phyloP scores from a whole-genome alignment of 1,140 invertebrate species.

The Zaprionus africanus region DNA sequence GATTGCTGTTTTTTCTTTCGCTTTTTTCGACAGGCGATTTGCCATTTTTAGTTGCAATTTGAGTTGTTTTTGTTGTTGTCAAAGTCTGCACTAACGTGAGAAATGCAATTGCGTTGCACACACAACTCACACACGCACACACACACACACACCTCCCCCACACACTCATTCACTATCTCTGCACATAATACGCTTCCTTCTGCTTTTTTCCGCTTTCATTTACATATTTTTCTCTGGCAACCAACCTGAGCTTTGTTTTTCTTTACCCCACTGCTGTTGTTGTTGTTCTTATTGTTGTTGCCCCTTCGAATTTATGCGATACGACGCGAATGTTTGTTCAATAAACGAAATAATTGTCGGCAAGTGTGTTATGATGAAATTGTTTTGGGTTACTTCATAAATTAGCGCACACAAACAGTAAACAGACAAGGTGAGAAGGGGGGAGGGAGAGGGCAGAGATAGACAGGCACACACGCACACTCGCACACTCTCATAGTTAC shows the following conservation, averaged over 20 bases:
- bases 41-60: slow-evolving; percentile 49
- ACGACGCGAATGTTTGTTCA: slow-evolving; percentile 79
- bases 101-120: slow-evolving; percentile 72
- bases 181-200: slow-evolving; percentile 47
- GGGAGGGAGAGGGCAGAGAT: background rate
- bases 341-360: slow-evolving; percentile 82
- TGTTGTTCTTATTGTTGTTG: slow-evolving; percentile 52
- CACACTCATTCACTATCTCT: slow-evolving; percentile 37
- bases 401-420: slow-evolving; percentile 67
- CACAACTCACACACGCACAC: slow-evolving; percentile 8
- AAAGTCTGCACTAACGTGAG: slow-evolving; percentile 49
- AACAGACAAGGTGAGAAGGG: slow-evolving; percentile 1
- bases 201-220: slow-evolving; percentile 52
- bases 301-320: slow-evolving; percentile 73
- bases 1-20: slow-evolving; percentile 49
- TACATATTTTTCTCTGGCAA: slow-evolving; percentile 73
- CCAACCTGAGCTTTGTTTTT: slow-evolving; percentile 53
- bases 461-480: slow-evolving; percentile 3
- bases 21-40: slow-evolving; percentile 59
- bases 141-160: slow-evolving; percentile 2
- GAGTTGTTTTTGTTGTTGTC: slow-evolving; percentile 37
- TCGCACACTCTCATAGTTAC: background rate
- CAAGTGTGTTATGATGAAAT: slow-evolving; percentile 82
- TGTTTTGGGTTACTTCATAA: slow-evolving; percentile 83
- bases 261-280: slow-evolving; percentile 23